Percentiles rank a stretch among this genome's conserved stretches.
Conservation (phyloP, 1,140 invertebrate genomes). For the Hormaphis cornu region DNA sequence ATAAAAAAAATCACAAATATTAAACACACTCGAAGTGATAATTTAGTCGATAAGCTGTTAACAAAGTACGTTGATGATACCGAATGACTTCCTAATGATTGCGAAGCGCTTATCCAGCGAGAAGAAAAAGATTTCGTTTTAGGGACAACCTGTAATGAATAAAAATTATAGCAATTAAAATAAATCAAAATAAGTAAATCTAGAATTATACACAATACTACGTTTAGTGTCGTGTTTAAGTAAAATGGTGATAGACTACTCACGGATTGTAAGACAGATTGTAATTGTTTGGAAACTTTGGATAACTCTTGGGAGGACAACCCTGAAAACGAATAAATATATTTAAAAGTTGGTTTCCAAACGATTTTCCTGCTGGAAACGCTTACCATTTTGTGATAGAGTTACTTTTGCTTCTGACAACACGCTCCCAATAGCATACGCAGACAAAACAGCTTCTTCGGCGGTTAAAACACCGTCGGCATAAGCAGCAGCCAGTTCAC, state of each 20-base stretch:
- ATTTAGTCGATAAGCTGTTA: conserved; percentile 58
- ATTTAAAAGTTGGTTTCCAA: not conserved
- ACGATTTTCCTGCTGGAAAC: no score
- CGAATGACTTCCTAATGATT: conserved; percentile 43
- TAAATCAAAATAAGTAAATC: not conserved
- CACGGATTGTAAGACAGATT: conserved; percentile 1
- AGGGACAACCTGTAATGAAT: conserved; percentile 44
- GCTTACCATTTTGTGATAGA: not conserved
- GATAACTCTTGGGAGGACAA: not conserved
- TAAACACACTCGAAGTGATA: not conserved
- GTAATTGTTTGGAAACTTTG: conserved; percentile 5
- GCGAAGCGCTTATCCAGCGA: conserved; percentile 54
- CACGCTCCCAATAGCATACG: conserved; percentile 54
- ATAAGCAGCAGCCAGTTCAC: conserved; percentile 78
- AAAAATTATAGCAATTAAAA: not conserved
- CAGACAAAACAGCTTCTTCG: conserved; percentile 70
- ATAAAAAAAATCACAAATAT: no score
- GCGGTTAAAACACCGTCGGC: conserved; percentile 73
- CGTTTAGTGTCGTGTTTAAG: no score
- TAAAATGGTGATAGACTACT: not conserved
- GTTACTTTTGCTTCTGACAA: not conserved
- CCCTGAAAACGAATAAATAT: not conserved
- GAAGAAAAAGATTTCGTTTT: conserved; percentile 46
- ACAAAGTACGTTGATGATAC: conserved; percentile 57
- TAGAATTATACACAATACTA: no score